Base-by-base conservation (phyloP, 2,797 vertebrate species). In the Chaetodon trifasciatus region DNA sequence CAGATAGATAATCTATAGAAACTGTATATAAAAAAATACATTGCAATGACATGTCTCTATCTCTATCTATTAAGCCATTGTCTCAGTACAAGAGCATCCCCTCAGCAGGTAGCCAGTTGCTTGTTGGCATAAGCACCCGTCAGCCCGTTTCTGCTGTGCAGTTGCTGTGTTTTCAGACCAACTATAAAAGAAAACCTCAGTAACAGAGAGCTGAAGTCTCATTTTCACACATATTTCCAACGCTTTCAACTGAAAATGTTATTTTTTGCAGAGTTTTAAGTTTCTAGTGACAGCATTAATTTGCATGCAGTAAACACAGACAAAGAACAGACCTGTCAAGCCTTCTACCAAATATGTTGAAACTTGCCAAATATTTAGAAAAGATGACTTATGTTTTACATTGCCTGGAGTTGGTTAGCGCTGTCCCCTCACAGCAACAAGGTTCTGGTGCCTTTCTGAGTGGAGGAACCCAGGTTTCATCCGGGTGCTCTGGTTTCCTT, bases 1-100 rank as follows among this genome's bases (percentile, higher is more conserved):
- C 3, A 32, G 66, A 85, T 37, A 6, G 16, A 75, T 70, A 58
- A 32, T 84, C 55, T 78, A 74, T 69, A 68, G 44, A 79, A 85
- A 77, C 39, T 37, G 35, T 16, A 63, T 56, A 23, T 24, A 69
- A 70, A 62, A 60, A n/a, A 61, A 24, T n/a, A n/a, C 37, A 24
- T 23, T 21, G 49, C 5, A 1, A 32, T 76, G 32, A 70, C 50
- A 55, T 44, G 35, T 63, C 47, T 78, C 52, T 39, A 35, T 68
- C 69, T 52, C 23, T 52, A 52, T 83, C 67, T 88, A 44, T 78
- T 66, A 58, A 81, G 47, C 55, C 16, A 53, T 70, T 67, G 40
- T 72, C n/a, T 63, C 16, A 67, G 65, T 39, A 61, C 32, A 69
- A 62, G 39, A 72, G 35, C 39, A 66, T 5, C 12, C 17, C 37